phyloP scores from a whole-genome alignment of 1,140 invertebrate genomes.

The Varroa destructor region DNA sequence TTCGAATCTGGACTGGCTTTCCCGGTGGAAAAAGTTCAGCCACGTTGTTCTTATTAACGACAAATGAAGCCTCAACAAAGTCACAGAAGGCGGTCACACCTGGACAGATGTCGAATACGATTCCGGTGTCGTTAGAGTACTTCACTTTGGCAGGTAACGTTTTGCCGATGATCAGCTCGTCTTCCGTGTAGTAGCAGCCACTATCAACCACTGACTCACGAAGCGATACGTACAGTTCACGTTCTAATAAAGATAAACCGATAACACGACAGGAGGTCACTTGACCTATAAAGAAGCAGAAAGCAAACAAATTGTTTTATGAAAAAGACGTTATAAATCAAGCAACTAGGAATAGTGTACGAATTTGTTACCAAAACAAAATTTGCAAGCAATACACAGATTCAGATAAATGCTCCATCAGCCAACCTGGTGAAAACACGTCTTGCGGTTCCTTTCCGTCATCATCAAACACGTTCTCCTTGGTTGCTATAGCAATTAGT shows the following conservation, averaged over 20 bases:
- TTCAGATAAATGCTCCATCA: no score
- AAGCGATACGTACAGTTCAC: slow-evolving; percentile 13
- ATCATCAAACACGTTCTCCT: slow-evolving; percentile 11
- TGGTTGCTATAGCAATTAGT: not conserved
- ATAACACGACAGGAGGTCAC: not conserved
- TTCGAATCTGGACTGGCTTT: not conserved
- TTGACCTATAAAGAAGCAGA: not conserved
- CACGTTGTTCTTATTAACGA: slow-evolving; percentile 16
- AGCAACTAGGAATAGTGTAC: no score
- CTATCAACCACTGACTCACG: not conserved
- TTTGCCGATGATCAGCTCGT: not conserved
- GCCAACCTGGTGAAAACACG: not conserved
- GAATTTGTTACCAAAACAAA: no score
- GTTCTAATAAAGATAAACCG: slow-evolving; percentile 1
- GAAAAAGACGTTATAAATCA: no score
- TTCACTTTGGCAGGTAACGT: slow-evolving; percentile 13
- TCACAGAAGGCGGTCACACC: slow-evolving; percentile 5
- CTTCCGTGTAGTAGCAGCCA: slow-evolving; percentile 10
- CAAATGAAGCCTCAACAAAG: slow-evolving; percentile 1
- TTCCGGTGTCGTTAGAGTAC: slow-evolving; percentile 10
- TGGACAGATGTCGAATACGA: slow-evolving; percentile 12
- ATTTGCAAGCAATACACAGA: no score
- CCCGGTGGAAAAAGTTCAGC: not conserved
- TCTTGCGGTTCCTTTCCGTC: not conserved
- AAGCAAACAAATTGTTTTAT: not conserved